Evolutionary conservation across 2,888 invertebrate genomes (phyloP).

Genomic region (Nymphalis c-album): DNA sequence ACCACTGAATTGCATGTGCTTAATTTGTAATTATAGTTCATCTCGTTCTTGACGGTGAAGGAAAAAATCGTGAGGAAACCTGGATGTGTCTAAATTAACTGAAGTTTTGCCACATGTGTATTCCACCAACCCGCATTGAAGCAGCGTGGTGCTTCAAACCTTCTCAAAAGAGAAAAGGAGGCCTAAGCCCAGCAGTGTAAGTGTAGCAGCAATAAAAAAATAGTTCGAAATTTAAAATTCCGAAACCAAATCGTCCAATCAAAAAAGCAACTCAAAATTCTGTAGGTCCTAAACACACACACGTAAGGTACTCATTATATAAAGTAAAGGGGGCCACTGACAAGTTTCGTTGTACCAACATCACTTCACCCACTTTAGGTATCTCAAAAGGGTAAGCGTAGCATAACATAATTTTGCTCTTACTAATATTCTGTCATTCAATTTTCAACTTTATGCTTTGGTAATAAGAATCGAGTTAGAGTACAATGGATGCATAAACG

Average conservation of each 20-base stretch:
- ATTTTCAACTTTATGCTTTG: slow-evolving; percentile 14
- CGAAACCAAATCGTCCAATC: neutral
- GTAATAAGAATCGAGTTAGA: slow-evolving; percentile 9
- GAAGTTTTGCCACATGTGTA: no score
- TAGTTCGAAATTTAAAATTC: neutral
- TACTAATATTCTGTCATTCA: slow-evolving; percentile 4
- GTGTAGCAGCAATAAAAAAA: no score
- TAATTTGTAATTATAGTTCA: no score
- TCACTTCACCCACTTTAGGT: slow-evolving; percentile 37
- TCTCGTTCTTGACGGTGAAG: no score
- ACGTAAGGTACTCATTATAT: slow-evolving; percentile 36
- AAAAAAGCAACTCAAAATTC: neutral
- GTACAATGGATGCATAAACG: slow-evolving; percentile 15
- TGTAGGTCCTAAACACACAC: slow-evolving; percentile 10
- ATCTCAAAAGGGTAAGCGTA: slow-evolving; percentile 34
- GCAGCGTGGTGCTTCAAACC: no score
- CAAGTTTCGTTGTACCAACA: slow-evolving; percentile 34
- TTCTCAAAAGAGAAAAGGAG: no score
- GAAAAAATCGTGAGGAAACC: no score
- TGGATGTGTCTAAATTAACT: no score
- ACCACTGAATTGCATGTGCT: no score
- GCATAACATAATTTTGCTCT: slow-evolving; percentile 30
- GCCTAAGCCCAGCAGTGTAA: no score
- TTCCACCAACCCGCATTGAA: no score
- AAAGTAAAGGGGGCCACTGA: slow-evolving; percentile 33